A percentile compares a stretch with the other conserved stretches of the same genome.
Evolutionary conservation across 2,888 invertebrate species (phyloP).

Genomic region (Phortica okadai): DNA sequence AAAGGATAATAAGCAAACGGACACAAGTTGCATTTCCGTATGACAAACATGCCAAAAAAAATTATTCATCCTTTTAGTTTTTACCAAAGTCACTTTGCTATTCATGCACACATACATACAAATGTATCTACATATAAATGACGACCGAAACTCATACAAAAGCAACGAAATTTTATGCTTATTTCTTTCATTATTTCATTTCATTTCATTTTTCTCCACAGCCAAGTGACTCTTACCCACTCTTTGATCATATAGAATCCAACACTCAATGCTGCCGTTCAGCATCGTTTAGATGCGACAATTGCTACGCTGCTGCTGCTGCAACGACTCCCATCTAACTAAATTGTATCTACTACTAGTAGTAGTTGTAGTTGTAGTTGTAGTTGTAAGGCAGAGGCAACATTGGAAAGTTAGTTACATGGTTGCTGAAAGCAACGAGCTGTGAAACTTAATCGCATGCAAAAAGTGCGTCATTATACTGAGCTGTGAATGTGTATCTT

Average conservation of each 20-base stretch:
- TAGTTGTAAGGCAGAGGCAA: neutral
- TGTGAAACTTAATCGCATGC: slow-evolving; percentile 71
- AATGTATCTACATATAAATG: neutral
- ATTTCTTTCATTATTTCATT: neutral
- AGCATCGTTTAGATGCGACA: slow-evolving; percentile 12
- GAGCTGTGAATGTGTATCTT: slow-evolving; percentile 34
- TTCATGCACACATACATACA: neutral
- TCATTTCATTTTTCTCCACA: neutral
- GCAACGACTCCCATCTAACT: slow-evolving; percentile 16
- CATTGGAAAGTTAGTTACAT: slow-evolving; percentile 40
- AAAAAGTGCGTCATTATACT: slow-evolving; percentile 53
- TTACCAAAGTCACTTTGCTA: too few relatives aligned
- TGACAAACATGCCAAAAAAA: slow-evolving; percentile 34
- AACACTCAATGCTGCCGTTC: slow-evolving; percentile 3
- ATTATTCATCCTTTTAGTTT: neutral
- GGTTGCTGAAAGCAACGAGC: slow-evolving; percentile 67
- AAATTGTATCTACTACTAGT: neutral
- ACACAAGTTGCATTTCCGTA: slow-evolving; percentile 39
- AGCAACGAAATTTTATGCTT: neutral
- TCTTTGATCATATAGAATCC: neutral
- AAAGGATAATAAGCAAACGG: slow-evolving; percentile 6
- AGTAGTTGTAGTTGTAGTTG: too few relatives aligned
- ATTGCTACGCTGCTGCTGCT: neutral
- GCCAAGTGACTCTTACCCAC: neutral
- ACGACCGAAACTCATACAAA: neutral